Evolutionary conservation across 2,797 vertebrate species (phyloP), one percentile per base, ranked within the genome.

Genomic region (Astyanax mexicanus): DNA sequence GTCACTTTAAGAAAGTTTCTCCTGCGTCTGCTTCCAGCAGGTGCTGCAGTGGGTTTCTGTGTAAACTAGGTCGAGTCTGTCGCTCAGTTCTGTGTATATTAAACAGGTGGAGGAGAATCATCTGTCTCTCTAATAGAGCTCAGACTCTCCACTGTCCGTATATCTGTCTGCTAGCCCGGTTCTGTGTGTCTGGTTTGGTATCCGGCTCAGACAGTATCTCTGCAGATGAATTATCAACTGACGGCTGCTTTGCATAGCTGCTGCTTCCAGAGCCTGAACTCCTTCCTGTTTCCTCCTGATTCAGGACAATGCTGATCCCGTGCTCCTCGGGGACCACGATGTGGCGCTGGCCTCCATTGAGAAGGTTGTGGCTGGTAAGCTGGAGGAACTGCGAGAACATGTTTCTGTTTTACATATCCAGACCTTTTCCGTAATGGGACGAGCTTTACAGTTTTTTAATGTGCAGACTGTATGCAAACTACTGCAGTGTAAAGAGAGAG

Each of bases 301-400:
- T 0, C 87, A 96, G 95, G 90, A 92, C 54, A 86, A 94, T 74
- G 89, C 91, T 7, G 92, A 92, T 4, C 89, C 93, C 0, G 86
- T 93, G 52, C 90, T 95, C 21, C 89, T 84, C 61, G 93, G 92
- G 10, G 95, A 96, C 21, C 90, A 95, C 0, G 96, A 97, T 4
- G 94, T 98, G 68, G 92, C 95, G 0, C 86, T 99, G 76, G 87
- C 95, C 1, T 96, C 96, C 70, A 95, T 98, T 78, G 91, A 94
- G 74, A 95, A 94, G 82, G 92, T 98, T 60, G 95, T 98, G 69
- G 96, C 96, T 47, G 96, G 97, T 98, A 88, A 92, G 95, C 49
- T 21, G 0, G 4, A 35, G 32, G 29, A 29, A 32, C 29, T 32
- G n/a, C n/a, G n/a, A n/a, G n/a, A n/a, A n/a, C n/a, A n/a, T n/a